phyloP scores from a whole-genome alignment of 2,113 vertebrate genomes.

The Epinephelus cyanopodus region DNA sequence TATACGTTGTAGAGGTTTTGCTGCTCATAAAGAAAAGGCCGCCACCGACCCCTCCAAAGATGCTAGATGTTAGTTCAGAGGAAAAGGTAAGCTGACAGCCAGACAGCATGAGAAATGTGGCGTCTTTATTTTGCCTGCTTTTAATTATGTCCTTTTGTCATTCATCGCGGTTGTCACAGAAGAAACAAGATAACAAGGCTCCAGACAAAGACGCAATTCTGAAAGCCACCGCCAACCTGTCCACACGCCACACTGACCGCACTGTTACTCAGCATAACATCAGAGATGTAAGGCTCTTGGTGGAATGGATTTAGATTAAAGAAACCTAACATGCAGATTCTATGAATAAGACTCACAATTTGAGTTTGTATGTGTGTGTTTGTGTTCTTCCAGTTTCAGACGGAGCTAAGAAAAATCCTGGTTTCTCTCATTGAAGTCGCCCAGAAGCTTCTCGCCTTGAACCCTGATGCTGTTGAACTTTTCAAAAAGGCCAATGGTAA shows the following conservation, averaged over 20 bases:
- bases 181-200: conserved; percentile 96
- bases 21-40: conserved; percentile 92
- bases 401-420: conserved; percentile 96
- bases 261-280: conserved; percentile 91
- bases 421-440: conserved; percentile 98
- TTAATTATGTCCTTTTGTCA: not conserved
- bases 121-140: not conserved
- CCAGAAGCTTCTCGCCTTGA: conserved; percentile 95
- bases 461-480: conserved; percentile 97
- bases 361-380: not conserved
- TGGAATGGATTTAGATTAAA: not conserved
- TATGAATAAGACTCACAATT: not conserved
- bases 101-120: not conserved
- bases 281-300: conserved; percentile 90
- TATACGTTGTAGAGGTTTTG: conserved; percentile 87
- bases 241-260: conserved; percentile 89
- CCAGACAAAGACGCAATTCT: conserved; percentile 96
- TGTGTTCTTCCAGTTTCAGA: conserved; percentile 91
- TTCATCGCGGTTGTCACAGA: conserved; percentile 79
- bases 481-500: conserved; percentile 98
- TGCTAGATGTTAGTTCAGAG: conserved; percentile 91
- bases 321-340: not conserved
- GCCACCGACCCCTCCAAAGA: conserved; percentile 88
- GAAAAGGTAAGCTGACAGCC: conserved; percentile 87
- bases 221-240: conserved; percentile 91